Evolutionary conservation across 2,888 invertebrate genomes (phyloP).

Genomic region (Lacanobia oleracea): DNA sequence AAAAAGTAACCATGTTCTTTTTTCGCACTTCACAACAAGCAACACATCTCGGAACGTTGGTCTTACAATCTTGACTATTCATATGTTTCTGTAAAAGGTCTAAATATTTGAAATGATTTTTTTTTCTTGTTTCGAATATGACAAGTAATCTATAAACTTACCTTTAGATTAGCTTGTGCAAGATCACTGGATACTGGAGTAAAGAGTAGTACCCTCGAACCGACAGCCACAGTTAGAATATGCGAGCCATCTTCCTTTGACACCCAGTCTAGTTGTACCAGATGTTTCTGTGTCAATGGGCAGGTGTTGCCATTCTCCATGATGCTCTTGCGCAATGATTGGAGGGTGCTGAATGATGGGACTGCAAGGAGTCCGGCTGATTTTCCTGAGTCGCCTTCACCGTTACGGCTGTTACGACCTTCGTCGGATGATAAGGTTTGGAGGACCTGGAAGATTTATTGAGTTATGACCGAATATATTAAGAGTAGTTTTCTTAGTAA

Average conservation of each 20-base stretch:
- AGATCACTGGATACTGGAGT: slow-evolving; percentile 98
- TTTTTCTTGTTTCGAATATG: not conserved
- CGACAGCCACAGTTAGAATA: slow-evolving; percentile 98
- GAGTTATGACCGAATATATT: not conserved
- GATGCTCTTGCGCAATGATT: slow-evolving; percentile 96
- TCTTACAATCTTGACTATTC: slow-evolving; percentile 32
- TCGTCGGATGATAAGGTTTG: slow-evolving; percentile 96
- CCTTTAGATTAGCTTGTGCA: slow-evolving; percentile 97
- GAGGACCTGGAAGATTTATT: slow-evolving; percentile 87
- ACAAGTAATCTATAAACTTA: slow-evolving; percentile 51
- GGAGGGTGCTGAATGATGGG: slow-evolving; percentile 97
- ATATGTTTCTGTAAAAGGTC: slow-evolving; percentile 34
- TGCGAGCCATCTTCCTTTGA: slow-evolving; percentile 99
- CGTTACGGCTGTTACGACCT: slow-evolving; percentile 90
- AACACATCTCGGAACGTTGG: slow-evolving; percentile 17
- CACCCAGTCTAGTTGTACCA: slow-evolving; percentile 99
- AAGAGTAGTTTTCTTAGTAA: not conserved
- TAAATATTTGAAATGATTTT: slow-evolving; percentile 12
- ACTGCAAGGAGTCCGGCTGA: slow-evolving; percentile 94
- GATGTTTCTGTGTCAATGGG: slow-evolving; percentile 96
- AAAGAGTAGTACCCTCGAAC: slow-evolving; percentile 97
- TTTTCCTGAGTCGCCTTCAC: slow-evolving; percentile 89
- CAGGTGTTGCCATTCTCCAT: slow-evolving; percentile 98
- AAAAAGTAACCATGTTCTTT: slow-evolving; percentile 28
- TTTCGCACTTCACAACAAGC: slow-evolving; percentile 21